Evolutionary conservation across 2,888 invertebrate species (phyloP), one percentile per base, ranked within the genome.

Genomic region (Eristalis arbustorum): DNA sequence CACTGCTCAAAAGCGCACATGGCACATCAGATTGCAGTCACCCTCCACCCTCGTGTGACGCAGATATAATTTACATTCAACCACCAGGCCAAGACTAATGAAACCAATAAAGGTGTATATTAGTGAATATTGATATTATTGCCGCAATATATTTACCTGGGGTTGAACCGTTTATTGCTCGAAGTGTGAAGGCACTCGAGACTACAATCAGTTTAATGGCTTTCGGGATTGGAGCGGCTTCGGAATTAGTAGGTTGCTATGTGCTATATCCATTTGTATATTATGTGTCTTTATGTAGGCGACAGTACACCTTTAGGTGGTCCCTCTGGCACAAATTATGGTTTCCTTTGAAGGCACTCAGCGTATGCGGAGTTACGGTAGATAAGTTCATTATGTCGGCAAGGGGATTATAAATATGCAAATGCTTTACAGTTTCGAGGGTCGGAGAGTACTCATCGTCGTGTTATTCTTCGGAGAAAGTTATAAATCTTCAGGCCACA

Each of bases 121-220:
- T 80, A 59, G 57, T 34, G 42, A 59, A 69, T 85, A 73, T 78
- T 69, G 69, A 69, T 82, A 82, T 87, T 74, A 82, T 82, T 82
- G 66, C 74, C 56, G 74, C 64, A 82, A 87, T 82, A 77, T 77
- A 83, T 83, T 78, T 57, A 71, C 66, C 28, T 28, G 71, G 69
- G 78, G 85, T 67, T 81, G 74, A 74, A 61, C 78, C 82, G 74
- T 81, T 81, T 77, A 81, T 77, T 77, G 82, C 74, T 71, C 25
- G n/a, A 66, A 74, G 78, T 78, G 72, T 72, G 76, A 72, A 77
- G 77, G 77, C 82, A 82, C 74, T 87, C 63, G 78, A 87, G 74
- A 71, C 71, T 78, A 77, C 85, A 87, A 87, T 87, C 82, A 71
- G 82, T 74, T 82, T 75, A 78, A 82, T 87, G 57, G 82, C 62